These are phyloP conservation scores for Lepus timidus DNA, from an alignment of 2,113 vertebrate species.

Conservation along the genomic window DNA sequence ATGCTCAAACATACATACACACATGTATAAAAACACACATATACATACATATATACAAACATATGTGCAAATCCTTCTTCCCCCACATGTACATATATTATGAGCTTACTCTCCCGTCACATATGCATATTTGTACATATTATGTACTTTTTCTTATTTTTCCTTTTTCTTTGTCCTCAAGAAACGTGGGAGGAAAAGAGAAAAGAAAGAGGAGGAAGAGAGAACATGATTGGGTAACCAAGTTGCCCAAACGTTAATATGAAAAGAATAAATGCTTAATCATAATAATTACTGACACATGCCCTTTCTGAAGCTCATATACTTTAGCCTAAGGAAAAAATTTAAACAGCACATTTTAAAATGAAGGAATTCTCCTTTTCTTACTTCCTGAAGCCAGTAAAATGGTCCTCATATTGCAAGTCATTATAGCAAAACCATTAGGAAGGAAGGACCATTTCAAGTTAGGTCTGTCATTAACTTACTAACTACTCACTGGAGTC, in stretches of 20 bases:
- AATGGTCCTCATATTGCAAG: neutral
- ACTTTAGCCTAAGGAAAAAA: slow-evolving; percentile 1
- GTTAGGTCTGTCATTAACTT: slow-evolving; percentile 51
- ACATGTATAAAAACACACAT: neutral
- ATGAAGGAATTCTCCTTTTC: neutral
- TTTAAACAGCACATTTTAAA: slow-evolving; percentile 12
- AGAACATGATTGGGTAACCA: neutral
- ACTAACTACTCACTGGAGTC: slow-evolving; percentile 46
- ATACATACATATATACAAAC: neutral
- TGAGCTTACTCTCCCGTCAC: neutral
- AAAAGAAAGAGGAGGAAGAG: neutral
- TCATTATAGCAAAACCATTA: neutral
- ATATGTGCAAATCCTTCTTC: neutral
- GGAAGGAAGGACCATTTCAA: slow-evolving; percentile 28
- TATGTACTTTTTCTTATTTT: neutral
- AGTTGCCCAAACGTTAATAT: neutral
- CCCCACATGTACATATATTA: neutral
- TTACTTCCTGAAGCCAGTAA: slow-evolving; percentile 26
- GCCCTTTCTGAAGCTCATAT: slow-evolving; percentile 20
- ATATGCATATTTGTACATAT: neutral
- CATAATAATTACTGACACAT: neutral
- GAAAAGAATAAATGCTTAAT: slow-evolving; percentile 18
- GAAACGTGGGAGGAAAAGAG: neutral
- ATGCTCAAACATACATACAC: neutral
- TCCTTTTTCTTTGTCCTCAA: slow-evolving; percentile 35